Evolutionary conservation across 1,140 invertebrate genomes (phyloP), one percentile per base, ranked within the genome.

Genomic region (Drosophila miranda): DNA sequence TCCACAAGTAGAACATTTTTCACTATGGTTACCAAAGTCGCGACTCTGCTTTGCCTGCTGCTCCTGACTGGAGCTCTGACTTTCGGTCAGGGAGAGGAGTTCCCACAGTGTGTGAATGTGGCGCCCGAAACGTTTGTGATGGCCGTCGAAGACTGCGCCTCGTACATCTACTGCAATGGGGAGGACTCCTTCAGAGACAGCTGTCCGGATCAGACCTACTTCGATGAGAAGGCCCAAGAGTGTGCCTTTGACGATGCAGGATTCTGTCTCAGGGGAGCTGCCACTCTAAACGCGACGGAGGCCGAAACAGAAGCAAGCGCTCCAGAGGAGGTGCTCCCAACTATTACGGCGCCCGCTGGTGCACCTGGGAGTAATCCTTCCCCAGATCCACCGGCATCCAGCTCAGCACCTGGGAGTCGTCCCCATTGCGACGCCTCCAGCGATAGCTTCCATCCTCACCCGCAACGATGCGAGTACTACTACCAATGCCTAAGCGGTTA

Each of bases 151-250:
- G 78, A 90, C 23, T 90, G 89, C 16, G 50, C 63, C 4, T 64
- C 68, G 2, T 90, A 89, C 26, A 78, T 90, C n/a, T 90, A 90
- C 46, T 86, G 88, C 44, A 73, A 86, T 43, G 83, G 67, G 3
- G 88, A 56, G 19, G 50, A 75, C 44, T 90, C 89, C 21, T 90
- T 86, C 34, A 52, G 73, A 11, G 89, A 86, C 50, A 77, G 60
- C 14, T 90, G 89, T 38, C 83, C 88, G 3, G 61, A 75, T 6
- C 56, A 75, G 7, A 90, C 89, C 5, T 90, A 86, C 46, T 90
- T 90, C 26, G 81, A 89, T 57, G 83, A 59, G 23, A 28, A 51
- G 1, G 46, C 74, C 8, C 71, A 86, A 45, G 82, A 90, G 49
- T 90, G 89, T 45, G 71, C 75, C 30, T 81, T 88, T 2, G 89